Percentiles rank a stretch among this genome's conserved stretches.
phyloP scores from a whole-genome alignment of 2,113 vertebrate species.

The Plestiodon gilberti region DNA sequence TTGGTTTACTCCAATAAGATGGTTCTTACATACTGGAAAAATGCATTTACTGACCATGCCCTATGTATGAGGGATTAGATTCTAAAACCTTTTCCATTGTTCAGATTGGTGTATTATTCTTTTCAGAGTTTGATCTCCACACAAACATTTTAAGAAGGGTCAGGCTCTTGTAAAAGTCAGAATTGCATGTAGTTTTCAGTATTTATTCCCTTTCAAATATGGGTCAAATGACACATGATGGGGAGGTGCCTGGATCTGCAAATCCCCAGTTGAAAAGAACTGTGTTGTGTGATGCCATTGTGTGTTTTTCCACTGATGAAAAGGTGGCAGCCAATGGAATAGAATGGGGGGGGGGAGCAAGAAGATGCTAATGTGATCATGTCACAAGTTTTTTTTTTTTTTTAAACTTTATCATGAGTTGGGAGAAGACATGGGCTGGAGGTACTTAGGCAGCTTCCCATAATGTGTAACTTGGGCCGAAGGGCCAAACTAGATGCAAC shows the following conservation, averaged over 20 bases:
- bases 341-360: accelerated
- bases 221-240: background rate
- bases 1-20: background rate
- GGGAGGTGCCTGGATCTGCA: background rate
- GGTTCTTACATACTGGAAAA: background rate
- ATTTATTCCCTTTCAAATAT: background rate
- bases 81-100: background rate
- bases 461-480: background rate
- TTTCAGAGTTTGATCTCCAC: background rate
- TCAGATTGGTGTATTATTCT: background rate
- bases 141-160: background rate
- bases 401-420: background rate
- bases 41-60: background rate
- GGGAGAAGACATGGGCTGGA: background rate
- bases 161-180: background rate
- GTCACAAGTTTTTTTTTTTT: background rate
- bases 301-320: background rate
- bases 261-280: background rate
- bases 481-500: too few species aligned
- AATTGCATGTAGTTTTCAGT: background rate
- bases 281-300: background rate
- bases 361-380: background rate
- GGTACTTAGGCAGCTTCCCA: too few species aligned
- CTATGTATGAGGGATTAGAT: background rate
- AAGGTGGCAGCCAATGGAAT: background rate